Evolutionary conservation across 2,888 invertebrate genomes (phyloP).

Genomic region (Cephus pulcher): DNA sequence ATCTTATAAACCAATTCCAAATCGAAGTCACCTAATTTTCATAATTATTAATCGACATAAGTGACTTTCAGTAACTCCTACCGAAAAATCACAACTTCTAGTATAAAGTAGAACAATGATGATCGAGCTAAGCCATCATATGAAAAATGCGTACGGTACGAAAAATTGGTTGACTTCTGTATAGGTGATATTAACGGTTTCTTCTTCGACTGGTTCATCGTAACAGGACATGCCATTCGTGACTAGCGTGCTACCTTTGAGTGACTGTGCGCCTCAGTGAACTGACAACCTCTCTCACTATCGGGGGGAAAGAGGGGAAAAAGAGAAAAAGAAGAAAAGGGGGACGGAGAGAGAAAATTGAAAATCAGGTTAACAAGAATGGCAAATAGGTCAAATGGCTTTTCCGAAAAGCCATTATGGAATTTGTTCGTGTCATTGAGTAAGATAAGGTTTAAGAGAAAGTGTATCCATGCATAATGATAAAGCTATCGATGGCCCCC

Average conservation of each 20-base stretch:
- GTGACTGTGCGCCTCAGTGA: background rate
- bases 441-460: background rate
- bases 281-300: slow-evolving; percentile 7
- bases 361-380: background rate
- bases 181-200: background rate
- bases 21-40: background rate
- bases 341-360: background rate
- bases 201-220: background rate
- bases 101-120: background rate
- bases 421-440: background rate
- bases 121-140: background rate
- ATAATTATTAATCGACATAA: background rate
- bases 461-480: background rate
- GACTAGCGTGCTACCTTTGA: background rate
- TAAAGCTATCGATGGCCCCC: background rate
- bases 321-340: background rate
- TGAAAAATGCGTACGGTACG: background rate
- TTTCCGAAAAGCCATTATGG: background rate
- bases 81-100: background rate
- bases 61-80: background rate
- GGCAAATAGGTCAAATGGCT: background rate
- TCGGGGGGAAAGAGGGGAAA: background rate
- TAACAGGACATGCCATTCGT: background rate
- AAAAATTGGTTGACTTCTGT: background rate
- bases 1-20: background rate